Conservation (phyloP, 2,113 vertebrate species). For the Thomomys bottae region DNA sequence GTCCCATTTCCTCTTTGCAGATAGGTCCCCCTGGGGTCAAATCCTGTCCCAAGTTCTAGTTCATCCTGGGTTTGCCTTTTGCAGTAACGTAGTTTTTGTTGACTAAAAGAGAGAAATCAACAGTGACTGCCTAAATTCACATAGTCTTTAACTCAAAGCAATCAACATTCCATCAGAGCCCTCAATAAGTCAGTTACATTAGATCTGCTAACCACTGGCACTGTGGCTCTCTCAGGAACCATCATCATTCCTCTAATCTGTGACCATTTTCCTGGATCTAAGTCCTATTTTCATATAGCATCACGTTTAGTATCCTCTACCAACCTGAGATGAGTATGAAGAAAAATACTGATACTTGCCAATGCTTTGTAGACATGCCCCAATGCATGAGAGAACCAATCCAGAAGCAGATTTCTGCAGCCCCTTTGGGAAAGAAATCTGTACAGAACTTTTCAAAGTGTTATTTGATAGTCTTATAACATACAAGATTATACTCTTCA, state of each 20-base stretch:
- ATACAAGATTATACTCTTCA: not conserved
- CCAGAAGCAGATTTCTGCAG: slow-evolving; percentile 6
- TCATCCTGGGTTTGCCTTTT: slow-evolving; percentile 51
- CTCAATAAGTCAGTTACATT: not conserved
- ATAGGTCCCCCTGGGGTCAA: slow-evolving; percentile 28
- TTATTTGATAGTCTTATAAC: not conserved
- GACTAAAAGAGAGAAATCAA: not conserved
- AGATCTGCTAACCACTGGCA: not conserved
- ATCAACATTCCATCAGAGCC: not conserved
- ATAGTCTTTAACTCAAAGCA: not conserved
- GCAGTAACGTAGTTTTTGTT: not conserved
- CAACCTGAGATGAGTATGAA: not conserved
- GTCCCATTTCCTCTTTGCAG: slow-evolving; percentile 74
- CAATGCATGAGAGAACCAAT: not conserved
- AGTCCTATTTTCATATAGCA: not conserved
- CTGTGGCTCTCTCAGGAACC: not conserved
- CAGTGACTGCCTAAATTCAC: not conserved
- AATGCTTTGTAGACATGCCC: not conserved
- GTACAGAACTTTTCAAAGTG: slow-evolving; percentile 1
- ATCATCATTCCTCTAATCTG: not conserved
- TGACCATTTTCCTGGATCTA: not conserved
- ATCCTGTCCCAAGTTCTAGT: not conserved
- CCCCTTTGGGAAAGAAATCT: slow-evolving; percentile 8
- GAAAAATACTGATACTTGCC: not conserved
- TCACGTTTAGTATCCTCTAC: slow-evolving; percentile 14